Evolutionary conservation across 1,140 invertebrate genomes (phyloP).

Genomic region (Drosophila sp.): DNA sequence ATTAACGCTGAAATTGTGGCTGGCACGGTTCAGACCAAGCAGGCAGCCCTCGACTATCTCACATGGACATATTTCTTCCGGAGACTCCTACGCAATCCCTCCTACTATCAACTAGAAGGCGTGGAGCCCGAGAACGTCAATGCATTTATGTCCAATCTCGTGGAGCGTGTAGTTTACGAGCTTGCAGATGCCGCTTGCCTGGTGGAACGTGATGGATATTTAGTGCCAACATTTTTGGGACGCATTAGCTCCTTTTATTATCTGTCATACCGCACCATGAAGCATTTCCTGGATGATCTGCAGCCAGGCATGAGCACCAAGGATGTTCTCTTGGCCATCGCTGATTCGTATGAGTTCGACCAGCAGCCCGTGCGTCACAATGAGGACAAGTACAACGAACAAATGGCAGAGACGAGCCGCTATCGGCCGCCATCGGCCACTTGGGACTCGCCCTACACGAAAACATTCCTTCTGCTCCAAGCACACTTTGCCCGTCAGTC

Average conservation of each 20-base stretch:
- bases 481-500: conserved; percentile 93
- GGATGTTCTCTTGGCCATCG: conserved; percentile 91
- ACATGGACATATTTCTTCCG: conserved; percentile 99
- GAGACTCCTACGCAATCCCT: conserved; percentile 95
- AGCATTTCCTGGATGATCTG: conserved; percentile 90
- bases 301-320: conserved; percentile 87
- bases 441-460: conserved; percentile 96
- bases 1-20: conserved; percentile 98
- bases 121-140: conserved; percentile 90
- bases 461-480: conserved; percentile 96
- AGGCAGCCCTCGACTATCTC: conserved; percentile 97
- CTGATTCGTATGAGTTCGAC: conserved; percentile 95
- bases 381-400: conserved; percentile 97
- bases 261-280: conserved; percentile 95
- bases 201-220: conserved; percentile 87
- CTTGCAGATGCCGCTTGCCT: conserved; percentile 92
- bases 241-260: conserved; percentile 98
- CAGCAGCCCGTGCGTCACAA: conserved; percentile 99
- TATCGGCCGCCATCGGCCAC: conserved; percentile 88
- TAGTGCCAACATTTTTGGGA: conserved; percentile 94
- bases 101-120: conserved; percentile 93
- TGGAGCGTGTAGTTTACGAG: conserved; percentile 90
- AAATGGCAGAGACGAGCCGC: conserved; percentile 91
- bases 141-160: conserved; percentile 88
- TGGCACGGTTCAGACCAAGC: conserved; percentile 96